These are phyloP conservation scores for Nasonia vitripennis DNA, from an alignment of 1,140 invertebrate genomes.

Conservation along the genomic window DNA sequence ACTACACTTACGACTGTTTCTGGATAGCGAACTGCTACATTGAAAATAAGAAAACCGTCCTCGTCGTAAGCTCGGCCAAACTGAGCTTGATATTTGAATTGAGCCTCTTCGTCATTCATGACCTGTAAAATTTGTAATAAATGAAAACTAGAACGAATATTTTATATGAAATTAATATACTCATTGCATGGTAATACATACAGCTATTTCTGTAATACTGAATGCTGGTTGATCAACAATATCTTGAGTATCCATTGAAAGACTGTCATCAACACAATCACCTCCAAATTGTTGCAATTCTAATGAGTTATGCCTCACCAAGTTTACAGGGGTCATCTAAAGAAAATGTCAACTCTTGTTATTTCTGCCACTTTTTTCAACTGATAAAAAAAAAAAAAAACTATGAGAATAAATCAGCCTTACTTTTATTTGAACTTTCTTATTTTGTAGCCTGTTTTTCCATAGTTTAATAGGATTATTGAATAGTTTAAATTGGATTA, in stretches of 20 bases:
- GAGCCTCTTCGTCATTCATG: slow-evolving; percentile 80
- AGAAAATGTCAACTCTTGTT: slow-evolving; percentile 61
- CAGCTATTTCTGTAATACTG: slow-evolving; percentile 76
- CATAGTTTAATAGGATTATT: slow-evolving; percentile 89
- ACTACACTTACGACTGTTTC: slow-evolving; percentile 79
- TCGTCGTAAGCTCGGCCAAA: slow-evolving; percentile 86
- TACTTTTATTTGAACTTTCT: slow-evolving; percentile 82
- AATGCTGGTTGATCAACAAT: slow-evolving; percentile 74
- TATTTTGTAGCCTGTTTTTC: slow-evolving; percentile 85
- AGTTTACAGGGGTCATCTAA: slow-evolving; percentile 85
- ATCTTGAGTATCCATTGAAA: slow-evolving; percentile 77
- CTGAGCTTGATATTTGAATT: slow-evolving; percentile 84
- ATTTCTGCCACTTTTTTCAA: neutral
- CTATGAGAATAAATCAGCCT: neutral
- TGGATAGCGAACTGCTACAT: slow-evolving; percentile 84
- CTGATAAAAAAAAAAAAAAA: neutral
- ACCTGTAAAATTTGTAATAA: slow-evolving; percentile 67
- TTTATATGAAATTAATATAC: neutral
- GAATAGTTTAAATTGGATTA: slow-evolving; percentile 91
- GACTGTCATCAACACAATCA: slow-evolving; percentile 75
- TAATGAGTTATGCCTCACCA: slow-evolving; percentile 77
- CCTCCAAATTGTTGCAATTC: slow-evolving; percentile 70
- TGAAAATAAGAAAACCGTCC: slow-evolving; percentile 88
- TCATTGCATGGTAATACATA: slow-evolving; percentile 60
- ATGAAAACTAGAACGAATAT: neutral